phyloP scores from a whole-genome alignment of 2,113 vertebrate genomes.

The Rhinoptilus africanus region DNA sequence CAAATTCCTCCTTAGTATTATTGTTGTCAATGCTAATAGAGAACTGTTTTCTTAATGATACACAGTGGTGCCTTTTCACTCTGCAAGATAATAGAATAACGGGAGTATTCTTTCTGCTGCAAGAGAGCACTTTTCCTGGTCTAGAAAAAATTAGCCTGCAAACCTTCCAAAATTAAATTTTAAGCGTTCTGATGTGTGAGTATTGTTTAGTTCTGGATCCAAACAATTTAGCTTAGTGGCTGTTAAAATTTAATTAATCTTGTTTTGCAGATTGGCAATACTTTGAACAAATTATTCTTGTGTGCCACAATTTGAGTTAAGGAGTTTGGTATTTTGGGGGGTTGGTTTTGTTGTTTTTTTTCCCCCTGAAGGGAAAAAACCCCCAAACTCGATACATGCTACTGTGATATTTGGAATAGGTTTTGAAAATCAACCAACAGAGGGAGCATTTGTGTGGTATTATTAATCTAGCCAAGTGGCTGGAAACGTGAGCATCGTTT shows the following conservation, averaged over 20 bases:
- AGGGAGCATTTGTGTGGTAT: not conserved
- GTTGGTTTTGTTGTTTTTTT: not conserved
- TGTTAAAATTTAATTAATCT: not conserved
- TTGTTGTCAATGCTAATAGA: slow-evolving; percentile 40
- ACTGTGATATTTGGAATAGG: not conserved
- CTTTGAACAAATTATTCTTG: not conserved
- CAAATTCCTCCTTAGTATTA: slow-evolving; percentile 51
- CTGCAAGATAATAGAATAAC: not conserved
- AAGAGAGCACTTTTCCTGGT: not conserved
- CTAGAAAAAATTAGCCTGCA: not conserved
- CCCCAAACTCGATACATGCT: not conserved
- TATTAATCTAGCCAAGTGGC: not conserved
- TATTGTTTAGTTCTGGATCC: not conserved
- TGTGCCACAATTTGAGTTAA: not conserved
- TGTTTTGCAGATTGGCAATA: not conserved
- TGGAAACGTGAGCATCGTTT: not conserved
- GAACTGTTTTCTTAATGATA: slow-evolving; percentile 67
- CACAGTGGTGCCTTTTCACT: slow-evolving; percentile 43
- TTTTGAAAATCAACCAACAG: slow-evolving; percentile 29
- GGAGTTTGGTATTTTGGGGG: not conserved
- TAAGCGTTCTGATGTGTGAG: not conserved
- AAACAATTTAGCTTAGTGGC: not conserved
- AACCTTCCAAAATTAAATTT: not conserved
- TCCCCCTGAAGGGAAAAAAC: not conserved
- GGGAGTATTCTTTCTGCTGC: not conserved